Evolutionary conservation across 2,113 vertebrate species (phyloP).

Genomic region (Passerina amoena): DNA sequence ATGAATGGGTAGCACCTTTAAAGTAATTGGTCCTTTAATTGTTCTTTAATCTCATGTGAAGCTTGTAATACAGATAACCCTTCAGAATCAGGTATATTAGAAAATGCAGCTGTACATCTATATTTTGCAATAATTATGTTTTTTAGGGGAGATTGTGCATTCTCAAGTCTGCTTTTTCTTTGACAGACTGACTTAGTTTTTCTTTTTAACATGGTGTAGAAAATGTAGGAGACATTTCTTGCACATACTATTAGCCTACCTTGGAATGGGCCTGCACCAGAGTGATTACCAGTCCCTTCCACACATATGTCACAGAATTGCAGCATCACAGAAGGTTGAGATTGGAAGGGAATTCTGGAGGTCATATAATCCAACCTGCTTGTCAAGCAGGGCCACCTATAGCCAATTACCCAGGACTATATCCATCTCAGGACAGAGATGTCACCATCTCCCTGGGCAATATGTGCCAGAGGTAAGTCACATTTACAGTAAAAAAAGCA

Average conservation of each 20-base stretch:
- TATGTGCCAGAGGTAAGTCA: background rate
- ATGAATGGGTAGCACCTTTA: background rate
- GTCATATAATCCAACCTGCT: background rate
- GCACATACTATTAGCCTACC: background rate
- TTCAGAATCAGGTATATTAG: background rate
- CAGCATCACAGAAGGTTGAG: background rate
- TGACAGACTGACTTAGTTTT: background rate
- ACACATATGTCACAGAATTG: background rate
- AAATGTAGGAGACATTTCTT: background rate
- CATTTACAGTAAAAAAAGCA: background rate
- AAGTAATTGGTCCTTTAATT: background rate
- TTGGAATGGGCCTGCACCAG: background rate
- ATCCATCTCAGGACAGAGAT: background rate
- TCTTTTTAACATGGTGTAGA: background rate
- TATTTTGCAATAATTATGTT: background rate
- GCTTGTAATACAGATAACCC: background rate
- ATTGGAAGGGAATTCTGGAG: background rate
- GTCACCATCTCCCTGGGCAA: background rate
- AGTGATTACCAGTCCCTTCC: background rate
- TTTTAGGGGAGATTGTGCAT: background rate
- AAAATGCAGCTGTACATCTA: background rate
- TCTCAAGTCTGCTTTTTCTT: background rate
- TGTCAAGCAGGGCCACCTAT: background rate
- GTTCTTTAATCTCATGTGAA: background rate
- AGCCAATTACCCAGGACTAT: background rate